Base-by-base conservation (phyloP, 2,888 invertebrate genomes). In the Pammene aurita region DNA sequence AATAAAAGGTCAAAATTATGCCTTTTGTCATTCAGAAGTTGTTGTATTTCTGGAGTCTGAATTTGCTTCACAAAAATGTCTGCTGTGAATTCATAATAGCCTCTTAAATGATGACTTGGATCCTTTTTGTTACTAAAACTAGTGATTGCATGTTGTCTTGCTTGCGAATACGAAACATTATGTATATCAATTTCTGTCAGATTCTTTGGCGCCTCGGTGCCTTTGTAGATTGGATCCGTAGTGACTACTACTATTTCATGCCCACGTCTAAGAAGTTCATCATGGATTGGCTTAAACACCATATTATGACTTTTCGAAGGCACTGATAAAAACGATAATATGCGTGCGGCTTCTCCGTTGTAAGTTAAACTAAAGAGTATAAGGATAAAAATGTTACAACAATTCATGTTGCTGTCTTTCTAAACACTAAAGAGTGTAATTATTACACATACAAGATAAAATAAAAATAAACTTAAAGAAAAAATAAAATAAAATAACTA, bases 211-310 rank as follows among this genome's bases (percentile, higher is more conserved):
- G 55, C 5, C 14, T 67, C n/a, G 2, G 41, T 26, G 14, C 14
- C n/a, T n/a, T 41, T 26, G 0, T 46, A 62, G 5, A 26, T 1
- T 6, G 81, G 80, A 56, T 80, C 10, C 4, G 84, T 46, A 0
- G 84, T 80, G 13, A 81, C 41, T 0, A 82, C 67, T 0, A 81
- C 76, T 0, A 86, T 9, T 41, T 84, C 73, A 52, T 87, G 85
- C 9, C 85, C 85, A 7, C 79, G 73, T 50, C 70, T 70, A 0
- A 77, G 75, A 38, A 87, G 70, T 13, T 78, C 79, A 5, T 75
- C 65, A 50, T 79, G 73, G 5, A 86, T 61, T 7, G 74, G 70
- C 38, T 72, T 74, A 34, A 67, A 79, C 7, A 78, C 74, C 2
- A 79, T 65, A 64, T 81, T 79, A 44, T 84, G 84, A 61, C 82